Conservation (phyloP, 2,888 invertebrate species). For the Myopa tessellatipennis region DNA sequence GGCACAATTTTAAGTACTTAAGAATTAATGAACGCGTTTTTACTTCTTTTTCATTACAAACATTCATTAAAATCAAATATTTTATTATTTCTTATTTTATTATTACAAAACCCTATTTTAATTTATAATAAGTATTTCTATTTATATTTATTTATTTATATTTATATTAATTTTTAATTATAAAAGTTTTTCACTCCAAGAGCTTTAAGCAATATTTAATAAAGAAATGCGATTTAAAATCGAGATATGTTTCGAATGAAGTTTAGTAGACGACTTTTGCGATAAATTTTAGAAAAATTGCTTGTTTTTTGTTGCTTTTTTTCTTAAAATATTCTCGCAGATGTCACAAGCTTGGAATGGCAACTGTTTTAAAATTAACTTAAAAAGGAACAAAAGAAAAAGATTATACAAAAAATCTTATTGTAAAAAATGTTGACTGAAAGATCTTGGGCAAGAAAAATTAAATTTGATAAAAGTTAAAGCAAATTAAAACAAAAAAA, state of each 20-base stretch:
- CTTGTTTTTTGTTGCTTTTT: not conserved
- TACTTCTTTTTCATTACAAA: too few species aligned
- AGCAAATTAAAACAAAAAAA: not conserved
- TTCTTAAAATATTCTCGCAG: too few species aligned
- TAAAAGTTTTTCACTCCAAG: not conserved
- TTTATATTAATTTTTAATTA: not conserved
- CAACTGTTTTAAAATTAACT: conserved; percentile 11
- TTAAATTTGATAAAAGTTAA: not conserved
- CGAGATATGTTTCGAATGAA: conserved; percentile 40
- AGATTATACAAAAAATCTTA: not conserved
- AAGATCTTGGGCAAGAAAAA: not conserved
- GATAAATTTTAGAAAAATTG: not conserved
- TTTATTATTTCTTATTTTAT: conserved; percentile 19
- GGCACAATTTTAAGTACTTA: conserved; percentile 38
- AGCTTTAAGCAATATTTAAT: not conserved
- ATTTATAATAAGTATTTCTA: not conserved
- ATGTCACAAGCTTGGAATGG: conserved; percentile 27
- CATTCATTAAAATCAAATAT: conserved; percentile 16
- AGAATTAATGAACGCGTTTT: not conserved
- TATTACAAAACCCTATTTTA: not conserved
- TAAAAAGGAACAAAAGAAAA: not conserved
- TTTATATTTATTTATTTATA: not conserved
- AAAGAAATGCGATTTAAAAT: conserved; percentile 30
- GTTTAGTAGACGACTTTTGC: not conserved
- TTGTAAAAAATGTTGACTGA: not conserved